These are phyloP conservation scores for Ischnura elegans DNA, from an alignment of 2,888 invertebrate species.

Conservation along the genomic window DNA sequence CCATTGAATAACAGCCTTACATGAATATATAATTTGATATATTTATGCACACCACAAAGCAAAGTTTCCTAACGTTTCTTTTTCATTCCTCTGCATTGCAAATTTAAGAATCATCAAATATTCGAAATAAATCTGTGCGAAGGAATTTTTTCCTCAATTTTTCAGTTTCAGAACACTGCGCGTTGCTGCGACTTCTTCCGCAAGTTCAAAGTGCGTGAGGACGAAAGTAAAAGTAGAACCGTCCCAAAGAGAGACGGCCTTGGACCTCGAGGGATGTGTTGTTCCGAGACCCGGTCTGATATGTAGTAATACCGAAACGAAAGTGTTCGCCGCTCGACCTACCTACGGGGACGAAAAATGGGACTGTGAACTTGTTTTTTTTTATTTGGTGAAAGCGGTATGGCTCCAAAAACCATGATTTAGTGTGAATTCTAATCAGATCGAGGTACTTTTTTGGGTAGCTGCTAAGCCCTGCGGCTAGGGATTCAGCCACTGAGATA, in stretches of 20 bases:
- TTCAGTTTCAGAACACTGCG: background rate
- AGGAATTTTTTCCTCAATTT: too few relatives aligned
- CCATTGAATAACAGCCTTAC: too few relatives aligned
- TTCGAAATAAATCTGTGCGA: too few relatives aligned
- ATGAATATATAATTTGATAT: too few relatives aligned
- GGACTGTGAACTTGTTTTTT: constrained; percentile 14
- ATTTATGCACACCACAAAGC: background rate
- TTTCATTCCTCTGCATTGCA: too few relatives aligned
- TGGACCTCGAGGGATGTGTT: background rate
- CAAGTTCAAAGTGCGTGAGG: background rate
- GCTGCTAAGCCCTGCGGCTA: background rate
- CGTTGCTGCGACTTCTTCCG: background rate
- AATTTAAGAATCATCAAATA: too few relatives aligned
- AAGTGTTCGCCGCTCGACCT: constrained; percentile 11
- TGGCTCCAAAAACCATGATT: background rate
- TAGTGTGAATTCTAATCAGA: background rate
- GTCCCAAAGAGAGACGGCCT: background rate
- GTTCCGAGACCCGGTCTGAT: background rate
- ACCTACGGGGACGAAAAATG: background rate
- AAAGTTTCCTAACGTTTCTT: too few relatives aligned
- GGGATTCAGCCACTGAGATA: background rate
- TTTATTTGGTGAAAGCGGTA: constrained; percentile 1
- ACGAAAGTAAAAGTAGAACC: background rate
- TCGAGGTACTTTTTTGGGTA: background rate
- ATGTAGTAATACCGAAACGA: background rate